Evolutionary conservation across 2,113 vertebrate species (phyloP).

Genomic region (Hepsetus odoe): DNA sequence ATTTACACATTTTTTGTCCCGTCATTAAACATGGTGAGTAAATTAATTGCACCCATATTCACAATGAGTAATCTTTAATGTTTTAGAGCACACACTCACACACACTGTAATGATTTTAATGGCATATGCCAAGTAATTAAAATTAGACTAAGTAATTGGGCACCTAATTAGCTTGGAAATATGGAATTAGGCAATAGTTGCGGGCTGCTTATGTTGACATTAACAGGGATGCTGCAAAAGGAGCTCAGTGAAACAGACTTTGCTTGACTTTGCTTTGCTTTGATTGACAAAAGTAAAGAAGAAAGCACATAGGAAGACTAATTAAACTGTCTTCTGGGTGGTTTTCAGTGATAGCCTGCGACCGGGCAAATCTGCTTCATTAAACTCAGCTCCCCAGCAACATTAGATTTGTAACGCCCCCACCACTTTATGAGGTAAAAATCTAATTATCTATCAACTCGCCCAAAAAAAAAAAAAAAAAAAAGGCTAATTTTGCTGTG

Average conservation of each 20-base stretch:
- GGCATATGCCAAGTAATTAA: constrained; percentile 71
- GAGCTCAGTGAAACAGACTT: constrained; percentile 26
- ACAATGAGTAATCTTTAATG: constrained; percentile 64
- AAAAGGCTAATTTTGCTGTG: constrained; percentile 27
- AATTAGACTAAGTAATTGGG: constrained; percentile 74
- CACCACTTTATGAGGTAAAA: constrained; percentile 46
- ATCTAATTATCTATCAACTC: constrained; percentile 55
- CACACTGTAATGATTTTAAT: constrained; percentile 71
- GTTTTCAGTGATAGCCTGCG: constrained; percentile 36
- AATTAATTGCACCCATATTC: constrained; percentile 67
- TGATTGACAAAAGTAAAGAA: constrained; percentile 46
- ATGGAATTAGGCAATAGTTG: constrained; percentile 71
- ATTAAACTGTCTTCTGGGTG: constrained; percentile 50
- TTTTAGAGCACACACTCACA: constrained; percentile 43
- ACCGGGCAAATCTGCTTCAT: constrained; percentile 45
- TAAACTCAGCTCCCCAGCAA: constrained; percentile 42
- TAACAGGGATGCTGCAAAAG: constrained; percentile 55
- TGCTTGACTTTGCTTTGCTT: constrained; percentile 49
- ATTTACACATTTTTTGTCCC: constrained; percentile 54
- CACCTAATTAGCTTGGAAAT: constrained; percentile 71
- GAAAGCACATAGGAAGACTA: constrained; percentile 33
- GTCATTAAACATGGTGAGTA: constrained; percentile 63
- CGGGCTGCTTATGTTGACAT: constrained; percentile 60
- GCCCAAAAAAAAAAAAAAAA: not conserved
- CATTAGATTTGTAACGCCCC: constrained; percentile 41